Conservation (phyloP, 2,888 invertebrate species). For the Boloria euphrosyne region DNA sequence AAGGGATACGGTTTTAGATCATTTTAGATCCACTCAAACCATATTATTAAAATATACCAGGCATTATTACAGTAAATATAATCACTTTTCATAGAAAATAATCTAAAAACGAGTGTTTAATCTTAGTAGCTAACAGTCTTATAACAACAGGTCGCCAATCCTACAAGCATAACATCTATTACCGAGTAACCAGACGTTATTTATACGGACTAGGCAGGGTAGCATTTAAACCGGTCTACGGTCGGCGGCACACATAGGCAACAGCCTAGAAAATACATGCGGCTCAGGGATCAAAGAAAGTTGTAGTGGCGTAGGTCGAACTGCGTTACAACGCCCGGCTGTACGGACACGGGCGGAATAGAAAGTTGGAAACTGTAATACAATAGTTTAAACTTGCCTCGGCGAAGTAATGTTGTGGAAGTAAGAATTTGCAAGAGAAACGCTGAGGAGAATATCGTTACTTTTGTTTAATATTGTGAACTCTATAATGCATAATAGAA, state of each 20-base stretch:
- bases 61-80: neutral
- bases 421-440: conserved; percentile 6
- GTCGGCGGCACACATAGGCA: conserved; percentile 42
- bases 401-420: conserved; percentile 7
- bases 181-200: conserved; percentile 33
- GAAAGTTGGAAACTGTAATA: conserved; percentile 34
- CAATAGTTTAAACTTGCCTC: conserved; percentile 11
- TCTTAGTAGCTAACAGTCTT: neutral
- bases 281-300: conserved; percentile 64
- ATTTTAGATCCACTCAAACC: no score
- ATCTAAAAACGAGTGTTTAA: neutral
- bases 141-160: neutral
- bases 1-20: no score
- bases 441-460: neutral
- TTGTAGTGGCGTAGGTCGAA: conserved; percentile 72
- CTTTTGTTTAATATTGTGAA: neutral
- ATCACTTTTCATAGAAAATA: neutral
- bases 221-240: conserved; percentile 44
- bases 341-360: conserved; percentile 41
- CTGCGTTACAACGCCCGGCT: conserved; percentile 45
- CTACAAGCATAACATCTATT: conserved; percentile 26
- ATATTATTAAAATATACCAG: no score
- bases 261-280: conserved; percentile 39
- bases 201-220: conserved; percentile 28
- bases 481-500: no score